Conservation (phyloP, 2,888 invertebrate genomes). For the Tachina grossa region DNA sequence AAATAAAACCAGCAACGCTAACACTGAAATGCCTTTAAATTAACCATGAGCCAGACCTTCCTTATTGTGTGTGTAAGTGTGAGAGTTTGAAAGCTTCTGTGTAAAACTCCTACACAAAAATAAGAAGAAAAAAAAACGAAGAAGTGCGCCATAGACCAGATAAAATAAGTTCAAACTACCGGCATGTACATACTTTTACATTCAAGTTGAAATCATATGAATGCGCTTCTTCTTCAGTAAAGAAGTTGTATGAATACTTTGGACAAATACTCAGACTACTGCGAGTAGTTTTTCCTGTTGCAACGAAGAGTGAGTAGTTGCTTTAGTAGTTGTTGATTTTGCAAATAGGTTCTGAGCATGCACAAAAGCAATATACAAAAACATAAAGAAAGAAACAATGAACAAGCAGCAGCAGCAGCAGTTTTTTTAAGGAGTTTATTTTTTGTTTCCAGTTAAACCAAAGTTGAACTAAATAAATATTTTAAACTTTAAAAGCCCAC, state of each 20-base stretch:
- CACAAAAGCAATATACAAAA: slow-evolving; percentile 31
- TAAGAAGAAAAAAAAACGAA: neutral
- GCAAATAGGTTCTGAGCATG: slow-evolving; percentile 23
- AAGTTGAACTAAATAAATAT: slow-evolving; percentile 1
- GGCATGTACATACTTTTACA: slow-evolving; percentile 8
- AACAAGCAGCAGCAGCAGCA: slow-evolving; percentile 18
- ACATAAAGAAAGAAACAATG: slow-evolving; percentile 22
- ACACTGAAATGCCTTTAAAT: neutral
- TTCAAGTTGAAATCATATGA: slow-evolving; percentile 35
- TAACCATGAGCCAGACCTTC: neutral
- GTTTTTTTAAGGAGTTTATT: slow-evolving; percentile 15
- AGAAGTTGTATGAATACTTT: slow-evolving; percentile 45
- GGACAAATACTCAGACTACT: slow-evolving; percentile 34
- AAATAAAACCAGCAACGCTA: no score
- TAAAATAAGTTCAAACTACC: slow-evolving; percentile 14
- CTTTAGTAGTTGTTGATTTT: slow-evolving; percentile 24
- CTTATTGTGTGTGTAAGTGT: slow-evolving; percentile 1
- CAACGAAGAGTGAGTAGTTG: slow-evolving; percentile 9
- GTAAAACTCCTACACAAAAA: slow-evolving; percentile 28
- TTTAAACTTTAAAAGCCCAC: slow-evolving; percentile 2
- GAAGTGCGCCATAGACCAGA: slow-evolving; percentile 18
- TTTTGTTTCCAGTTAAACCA: neutral
- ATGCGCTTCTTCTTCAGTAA: slow-evolving; percentile 11
- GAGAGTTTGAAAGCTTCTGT: slow-evolving; percentile 5
- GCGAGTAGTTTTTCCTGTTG: slow-evolving; percentile 20